These are phyloP conservation scores for Danionella cerebrum DNA, from an alignment of 2,113 vertebrate species.

Conservation along the genomic window DNA sequence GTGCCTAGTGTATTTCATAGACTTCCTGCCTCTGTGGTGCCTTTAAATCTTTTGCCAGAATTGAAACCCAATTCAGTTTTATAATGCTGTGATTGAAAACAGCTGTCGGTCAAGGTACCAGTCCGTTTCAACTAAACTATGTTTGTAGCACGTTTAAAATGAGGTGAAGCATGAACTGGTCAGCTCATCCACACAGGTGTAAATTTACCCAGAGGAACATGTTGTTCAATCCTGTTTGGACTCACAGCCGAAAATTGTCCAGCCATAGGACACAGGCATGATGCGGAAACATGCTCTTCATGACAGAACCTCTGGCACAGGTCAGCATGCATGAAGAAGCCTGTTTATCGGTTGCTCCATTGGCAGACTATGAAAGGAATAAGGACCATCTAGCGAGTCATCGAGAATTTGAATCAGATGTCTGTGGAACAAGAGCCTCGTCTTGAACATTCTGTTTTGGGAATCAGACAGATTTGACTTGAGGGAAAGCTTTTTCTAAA, in stretches of 20 bases:
- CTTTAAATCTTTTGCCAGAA: not conserved
- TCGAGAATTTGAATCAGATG: constrained; percentile 35
- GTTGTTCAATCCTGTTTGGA: not conserved
- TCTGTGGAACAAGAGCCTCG: constrained; percentile 35
- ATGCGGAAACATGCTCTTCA: not conserved
- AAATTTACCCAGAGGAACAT: not conserved
- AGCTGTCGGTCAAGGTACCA: not conserved
- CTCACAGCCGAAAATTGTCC: not conserved
- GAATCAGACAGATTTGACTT: constrained; percentile 47
- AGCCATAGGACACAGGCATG: not conserved
- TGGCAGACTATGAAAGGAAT: constrained; percentile 56
- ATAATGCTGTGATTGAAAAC: not conserved
- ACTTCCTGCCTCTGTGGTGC: not conserved
- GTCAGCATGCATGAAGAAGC: constrained; percentile 36
- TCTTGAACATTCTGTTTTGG: constrained; percentile 47
- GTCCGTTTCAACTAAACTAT: no score
- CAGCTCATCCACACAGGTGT: not conserved
- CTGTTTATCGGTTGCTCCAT: constrained; percentile 52
- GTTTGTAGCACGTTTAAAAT: not conserved
- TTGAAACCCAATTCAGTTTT: not conserved
- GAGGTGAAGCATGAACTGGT: no score
- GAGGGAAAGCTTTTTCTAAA: constrained; percentile 15
- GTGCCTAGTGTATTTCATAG: not conserved
- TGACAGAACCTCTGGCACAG: not conserved
- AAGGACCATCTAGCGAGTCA: constrained; percentile 48